Percentiles rank a stretch among this genome's conserved stretches.
phyloP scores from a whole-genome alignment of 2,888 invertebrate genomes.

The Noctua janthe region DNA sequence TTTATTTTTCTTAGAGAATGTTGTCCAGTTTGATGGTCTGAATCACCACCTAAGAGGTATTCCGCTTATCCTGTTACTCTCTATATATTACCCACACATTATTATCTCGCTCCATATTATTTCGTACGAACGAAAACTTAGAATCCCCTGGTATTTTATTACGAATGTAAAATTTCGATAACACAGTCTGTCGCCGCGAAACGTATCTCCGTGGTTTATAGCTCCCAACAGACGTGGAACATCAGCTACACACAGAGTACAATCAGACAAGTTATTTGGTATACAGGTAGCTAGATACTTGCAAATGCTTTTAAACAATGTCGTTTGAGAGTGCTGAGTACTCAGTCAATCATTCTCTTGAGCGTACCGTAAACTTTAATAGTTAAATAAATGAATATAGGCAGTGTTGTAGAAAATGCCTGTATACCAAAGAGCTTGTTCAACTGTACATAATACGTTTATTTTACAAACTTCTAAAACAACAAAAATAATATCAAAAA shows the following conservation, averaged over 20 bases:
- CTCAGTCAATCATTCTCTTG: background rate
- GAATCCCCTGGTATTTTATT: constrained; percentile 65
- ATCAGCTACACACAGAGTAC: constrained; percentile 35
- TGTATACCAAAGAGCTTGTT: background rate
- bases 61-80: too few relatives aligned
- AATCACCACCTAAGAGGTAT: background rate
- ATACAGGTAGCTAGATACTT: background rate
- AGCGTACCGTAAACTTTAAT: background rate
- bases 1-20: background rate
- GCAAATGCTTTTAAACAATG: background rate
- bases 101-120: constrained; percentile 33
- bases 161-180: constrained; percentile 71
- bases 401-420: background rate
- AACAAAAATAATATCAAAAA: constrained; percentile 44
- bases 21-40: background rate
- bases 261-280: background rate
- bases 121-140: constrained; percentile 38
- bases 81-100: constrained; percentile 6
- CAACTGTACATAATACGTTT: constrained; percentile 18
- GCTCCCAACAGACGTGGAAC: constrained; percentile 59
- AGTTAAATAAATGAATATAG: background rate
- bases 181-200: constrained; percentile 67
- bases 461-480: constrained; percentile 39
- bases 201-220: constrained; percentile 69
- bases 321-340: background rate